A percentile compares a stretch with the other conserved stretches of the same genome.
These are phyloP conservation scores for Piscicola geometra DNA, from an alignment of 2,888 invertebrate species.

Conservation along the genomic window DNA sequence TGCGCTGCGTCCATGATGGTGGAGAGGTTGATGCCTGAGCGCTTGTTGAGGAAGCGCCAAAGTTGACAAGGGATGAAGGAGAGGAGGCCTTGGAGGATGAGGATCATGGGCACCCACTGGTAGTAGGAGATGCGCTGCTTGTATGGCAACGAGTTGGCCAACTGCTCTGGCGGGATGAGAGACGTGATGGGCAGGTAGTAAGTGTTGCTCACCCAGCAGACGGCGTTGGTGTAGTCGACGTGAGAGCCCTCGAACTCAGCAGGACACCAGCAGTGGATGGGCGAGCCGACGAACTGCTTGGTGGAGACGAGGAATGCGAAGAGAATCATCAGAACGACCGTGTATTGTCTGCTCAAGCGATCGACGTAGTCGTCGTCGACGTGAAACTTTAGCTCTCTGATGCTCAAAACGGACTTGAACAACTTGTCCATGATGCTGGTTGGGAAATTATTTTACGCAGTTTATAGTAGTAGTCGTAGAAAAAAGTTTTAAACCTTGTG, in stretches of 20 bases:
- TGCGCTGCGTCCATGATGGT: constrained; percentile 45
- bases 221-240: constrained; percentile 44
- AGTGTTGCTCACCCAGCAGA: constrained; percentile 46
- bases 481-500: no score
- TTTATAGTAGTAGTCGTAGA: no score
- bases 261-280: constrained; percentile 45
- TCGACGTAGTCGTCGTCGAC: constrained; percentile 46
- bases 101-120: constrained; percentile 46
- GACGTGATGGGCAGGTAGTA: constrained; percentile 43
- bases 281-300: constrained; percentile 45
- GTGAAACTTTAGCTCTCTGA: constrained; percentile 44
- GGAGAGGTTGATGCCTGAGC: constrained; percentile 43
- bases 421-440: constrained; percentile 43
- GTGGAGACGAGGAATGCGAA: constrained; percentile 45
- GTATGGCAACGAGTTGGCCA: constrained; percentile 20
- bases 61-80: constrained; percentile 44
- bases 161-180: constrained; percentile 38
- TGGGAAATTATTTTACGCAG: no score
- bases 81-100: constrained; percentile 44
- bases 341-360: constrained; percentile 44
- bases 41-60: constrained; percentile 45
- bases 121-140: constrained; percentile 43
- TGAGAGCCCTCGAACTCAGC: constrained; percentile 44
- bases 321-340: constrained; percentile 43
- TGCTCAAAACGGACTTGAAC: constrained; percentile 45